Evolutionary conservation across 2,113 vertebrate species (phyloP).

Genomic region (Notechis scutatus): DNA sequence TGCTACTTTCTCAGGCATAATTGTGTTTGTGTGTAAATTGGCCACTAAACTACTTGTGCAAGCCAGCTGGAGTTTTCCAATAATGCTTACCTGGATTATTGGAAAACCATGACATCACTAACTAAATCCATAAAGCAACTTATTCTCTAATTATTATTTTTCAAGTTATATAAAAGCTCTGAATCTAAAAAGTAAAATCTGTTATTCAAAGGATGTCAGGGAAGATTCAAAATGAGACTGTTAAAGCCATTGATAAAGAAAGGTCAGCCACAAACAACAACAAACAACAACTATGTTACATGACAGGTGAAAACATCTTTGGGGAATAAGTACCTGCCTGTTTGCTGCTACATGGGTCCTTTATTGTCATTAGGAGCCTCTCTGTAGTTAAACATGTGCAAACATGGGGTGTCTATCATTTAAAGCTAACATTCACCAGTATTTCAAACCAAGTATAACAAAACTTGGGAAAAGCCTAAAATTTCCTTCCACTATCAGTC

Average conservation of each 20-base stretch:
- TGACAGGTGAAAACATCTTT: neutral
- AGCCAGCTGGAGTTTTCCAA: neutral
- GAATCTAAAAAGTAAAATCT: neutral
- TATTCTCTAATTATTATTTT: neutral
- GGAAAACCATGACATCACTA: neutral
- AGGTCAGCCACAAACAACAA: neutral
- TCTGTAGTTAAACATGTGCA: neutral
- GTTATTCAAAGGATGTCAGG: neutral
- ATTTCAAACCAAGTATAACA: neutral
- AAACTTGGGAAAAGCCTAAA: neutral
- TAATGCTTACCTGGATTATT: neutral
- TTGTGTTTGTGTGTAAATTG: neutral
- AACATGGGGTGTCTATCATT: neutral
- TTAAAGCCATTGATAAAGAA: neutral
- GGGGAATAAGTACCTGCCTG: neutral
- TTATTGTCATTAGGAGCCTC: neutral
- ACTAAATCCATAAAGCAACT: neutral
- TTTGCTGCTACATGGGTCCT: neutral
- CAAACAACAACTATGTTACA: neutral
- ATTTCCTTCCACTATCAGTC: neutral
- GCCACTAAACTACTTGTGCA: slow-evolving; percentile 5
- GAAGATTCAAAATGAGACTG: neutral
- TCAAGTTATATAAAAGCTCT: neutral
- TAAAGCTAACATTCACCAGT: neutral
- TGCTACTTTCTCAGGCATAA: neutral